Percentiles rank a stretch among this genome's conserved stretches.
Evolutionary conservation across 2,888 invertebrate species (phyloP).

Genomic region (Chymomyza fuscimana): DNA sequence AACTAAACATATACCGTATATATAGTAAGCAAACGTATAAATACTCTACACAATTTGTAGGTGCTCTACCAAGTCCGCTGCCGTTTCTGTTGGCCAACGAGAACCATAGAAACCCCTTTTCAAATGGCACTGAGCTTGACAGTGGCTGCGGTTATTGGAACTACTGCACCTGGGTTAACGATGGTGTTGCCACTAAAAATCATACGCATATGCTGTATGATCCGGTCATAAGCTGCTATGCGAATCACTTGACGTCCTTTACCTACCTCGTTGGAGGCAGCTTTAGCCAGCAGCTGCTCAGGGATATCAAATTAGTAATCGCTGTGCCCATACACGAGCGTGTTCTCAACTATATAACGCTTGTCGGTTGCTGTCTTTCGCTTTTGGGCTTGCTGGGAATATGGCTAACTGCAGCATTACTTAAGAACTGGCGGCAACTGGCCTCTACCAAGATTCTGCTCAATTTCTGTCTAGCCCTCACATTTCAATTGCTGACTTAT

Average conservation of each 20-base stretch:
- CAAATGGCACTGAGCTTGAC: conserved; percentile 31
- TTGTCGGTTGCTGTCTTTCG: conserved; percentile 83
- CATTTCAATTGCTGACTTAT: conserved; percentile 81
- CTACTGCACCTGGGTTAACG: conserved; percentile 82
- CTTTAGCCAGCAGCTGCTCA: conserved; percentile 49
- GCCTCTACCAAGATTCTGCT: conserved; percentile 85
- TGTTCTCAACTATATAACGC: conserved; percentile 82
- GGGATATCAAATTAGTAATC: conserved; percentile 39
- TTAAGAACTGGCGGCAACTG: conserved; percentile 83
- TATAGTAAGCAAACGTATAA: not conserved
- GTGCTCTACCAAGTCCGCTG: conserved; percentile 81
- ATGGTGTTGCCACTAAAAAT: conserved; percentile 80
- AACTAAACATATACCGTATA: conserved; percentile 27
- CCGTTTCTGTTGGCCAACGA: conserved; percentile 79
- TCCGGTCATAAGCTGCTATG: conserved; percentile 79
- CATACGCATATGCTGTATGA: conserved; percentile 7
- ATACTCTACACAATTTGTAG: conserved; percentile 24
- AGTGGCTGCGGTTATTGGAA: conserved; percentile 83
- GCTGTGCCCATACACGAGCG: conserved; percentile 75
- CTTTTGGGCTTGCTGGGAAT: conserved; percentile 83
- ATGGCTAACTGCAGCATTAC: conserved; percentile 82
- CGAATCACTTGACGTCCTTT: conserved; percentile 84
- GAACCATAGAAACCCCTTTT: not conserved
- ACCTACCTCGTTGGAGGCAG: conserved; percentile 81
- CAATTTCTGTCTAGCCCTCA: conserved; percentile 83